Evolutionary conservation across 2,797 vertebrate species (phyloP), one percentile per base, ranked within the genome.

Genomic region (Atherinosoma microstoma): DNA sequence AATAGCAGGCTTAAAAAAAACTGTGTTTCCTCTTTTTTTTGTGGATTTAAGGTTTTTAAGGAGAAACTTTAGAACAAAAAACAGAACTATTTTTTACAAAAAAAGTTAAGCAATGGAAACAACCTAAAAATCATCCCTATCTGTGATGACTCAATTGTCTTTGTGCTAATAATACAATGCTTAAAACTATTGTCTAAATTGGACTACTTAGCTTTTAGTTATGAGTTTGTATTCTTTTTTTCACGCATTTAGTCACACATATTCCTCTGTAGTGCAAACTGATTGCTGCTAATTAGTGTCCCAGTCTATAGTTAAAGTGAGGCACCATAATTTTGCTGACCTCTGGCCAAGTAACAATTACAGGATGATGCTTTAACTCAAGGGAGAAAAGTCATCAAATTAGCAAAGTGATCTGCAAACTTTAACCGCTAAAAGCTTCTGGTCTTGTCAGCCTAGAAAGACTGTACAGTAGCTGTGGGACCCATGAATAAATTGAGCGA

Each of bases 1-100:
- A 81, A 75, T 60, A 84, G 64, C 65, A 60, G n/a, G 61, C 53
- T 58, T 12, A 65, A 59, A 59, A 59, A 54, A 76, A 72, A 65
- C 13, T 12, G 54, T 42, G 63, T 1, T 56, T 45, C 32, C 63
- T 76, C 35, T 11, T 1, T 20, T 38, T 36, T 58, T 71, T 36
- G 57, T 34, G 73, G 56, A 70, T 74, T 80, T 42, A 64, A 38
- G 27, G 30, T 51, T 15, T 67, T 34, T 45, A 24, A 64, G 45
- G 58, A 78, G 57, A 73, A 53, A n/a, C 27, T 45, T 70, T 0
- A 0, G 62, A 3, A 61, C 4, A 4, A 42, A 35, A 32, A 10
- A 18, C 1, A 36, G 47, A 8, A n/a, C 6, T 16, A 1, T 34
- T 12, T 51, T 42, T 45, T 5, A 45, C 16, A 32, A 32, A 32